phyloP scores from a whole-genome alignment of 2,888 invertebrate species.

The Drosophila borborema region DNA sequence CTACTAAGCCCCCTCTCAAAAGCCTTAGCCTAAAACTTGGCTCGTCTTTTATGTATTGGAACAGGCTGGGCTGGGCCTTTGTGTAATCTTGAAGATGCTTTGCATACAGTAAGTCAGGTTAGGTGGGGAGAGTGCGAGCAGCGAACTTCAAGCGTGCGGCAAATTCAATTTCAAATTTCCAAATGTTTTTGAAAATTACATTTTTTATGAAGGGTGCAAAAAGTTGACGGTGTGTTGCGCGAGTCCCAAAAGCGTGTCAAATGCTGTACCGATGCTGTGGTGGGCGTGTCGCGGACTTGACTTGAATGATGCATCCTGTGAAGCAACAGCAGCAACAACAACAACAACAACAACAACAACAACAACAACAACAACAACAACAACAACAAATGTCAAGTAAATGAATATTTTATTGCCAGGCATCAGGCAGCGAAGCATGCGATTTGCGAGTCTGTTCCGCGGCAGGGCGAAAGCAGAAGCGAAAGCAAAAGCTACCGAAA shows the following conservation, averaged over 20 bases:
- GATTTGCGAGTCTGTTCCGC: constrained; percentile 15
- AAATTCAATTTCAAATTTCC: constrained; percentile 80
- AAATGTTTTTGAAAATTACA: constrained; percentile 79
- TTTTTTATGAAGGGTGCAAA: constrained; percentile 74
- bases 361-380: constrained; percentile 23
- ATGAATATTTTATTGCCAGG: constrained; percentile 74
- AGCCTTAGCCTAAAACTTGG: background rate
- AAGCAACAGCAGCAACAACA: constrained; percentile 18
- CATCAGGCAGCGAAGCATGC: constrained; percentile 18
- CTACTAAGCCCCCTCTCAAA: background rate
- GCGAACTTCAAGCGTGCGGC: constrained; percentile 71
- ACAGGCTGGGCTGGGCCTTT: background rate
- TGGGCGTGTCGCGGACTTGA: constrained; percentile 29
- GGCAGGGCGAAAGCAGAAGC: background rate
- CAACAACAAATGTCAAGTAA: constrained; percentile 60
- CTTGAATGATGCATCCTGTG: constrained; percentile 68
- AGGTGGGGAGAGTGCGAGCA: background rate
- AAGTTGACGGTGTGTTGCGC: constrained; percentile 34
- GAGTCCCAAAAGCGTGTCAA: constrained; percentile 52
- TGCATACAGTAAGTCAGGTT: constrained; percentile 36
- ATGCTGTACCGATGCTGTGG: constrained; percentile 21
- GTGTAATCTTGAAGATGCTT: constrained; percentile 48
- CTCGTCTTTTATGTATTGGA: constrained; percentile 35
- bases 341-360: constrained; percentile 4
- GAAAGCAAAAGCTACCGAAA: constrained; percentile 43